phyloP scores from a whole-genome alignment of 2,113 vertebrate genomes.

The Cynopterus brachyotis region DNA sequence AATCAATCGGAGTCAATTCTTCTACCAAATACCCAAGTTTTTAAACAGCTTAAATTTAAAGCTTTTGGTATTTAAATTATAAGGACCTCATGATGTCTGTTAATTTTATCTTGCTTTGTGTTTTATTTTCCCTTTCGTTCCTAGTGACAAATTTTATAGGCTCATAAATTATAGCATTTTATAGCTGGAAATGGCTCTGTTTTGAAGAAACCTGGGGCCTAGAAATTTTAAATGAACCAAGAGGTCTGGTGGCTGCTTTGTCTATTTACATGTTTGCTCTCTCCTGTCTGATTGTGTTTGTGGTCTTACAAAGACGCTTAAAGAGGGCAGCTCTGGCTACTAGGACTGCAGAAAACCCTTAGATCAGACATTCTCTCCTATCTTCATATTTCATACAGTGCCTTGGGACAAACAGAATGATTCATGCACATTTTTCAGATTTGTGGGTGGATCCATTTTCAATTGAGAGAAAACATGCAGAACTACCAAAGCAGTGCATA shows the following conservation, averaged over 20 bases:
- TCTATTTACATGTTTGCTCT: not conserved
- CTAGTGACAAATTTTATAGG: conserved; percentile 51
- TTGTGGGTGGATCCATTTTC: not conserved
- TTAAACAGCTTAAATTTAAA: conserved; percentile 45
- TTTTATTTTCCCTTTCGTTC: conserved; percentile 49
- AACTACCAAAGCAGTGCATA: not conserved
- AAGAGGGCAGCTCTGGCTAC: not conserved
- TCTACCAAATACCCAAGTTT: conserved; percentile 24
- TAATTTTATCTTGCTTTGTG: conserved; percentile 42
- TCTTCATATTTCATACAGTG: not conserved
- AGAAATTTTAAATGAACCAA: not conserved
- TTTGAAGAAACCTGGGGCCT: conserved; percentile 40
- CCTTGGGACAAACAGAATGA: not conserved
- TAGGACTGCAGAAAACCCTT: not conserved
- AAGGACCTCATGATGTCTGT: conserved; percentile 43
- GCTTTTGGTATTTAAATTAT: conserved; percentile 31
- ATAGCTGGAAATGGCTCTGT: conserved; percentile 6
- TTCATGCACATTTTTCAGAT: not conserved
- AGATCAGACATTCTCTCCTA: not conserved
- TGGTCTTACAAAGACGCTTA: not conserved
- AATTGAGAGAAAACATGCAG: not conserved
- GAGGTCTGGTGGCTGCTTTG: not conserved
- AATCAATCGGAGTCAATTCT: conserved; percentile 23
- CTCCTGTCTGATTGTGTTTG: not conserved
- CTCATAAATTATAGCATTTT: conserved; percentile 52